A percentile compares a stretch with the other conserved stretches of the same genome.
These are phyloP conservation scores for Habropoda laboriosa DNA, from an alignment of 1,140 invertebrate genomes.

Conservation along the genomic window DNA sequence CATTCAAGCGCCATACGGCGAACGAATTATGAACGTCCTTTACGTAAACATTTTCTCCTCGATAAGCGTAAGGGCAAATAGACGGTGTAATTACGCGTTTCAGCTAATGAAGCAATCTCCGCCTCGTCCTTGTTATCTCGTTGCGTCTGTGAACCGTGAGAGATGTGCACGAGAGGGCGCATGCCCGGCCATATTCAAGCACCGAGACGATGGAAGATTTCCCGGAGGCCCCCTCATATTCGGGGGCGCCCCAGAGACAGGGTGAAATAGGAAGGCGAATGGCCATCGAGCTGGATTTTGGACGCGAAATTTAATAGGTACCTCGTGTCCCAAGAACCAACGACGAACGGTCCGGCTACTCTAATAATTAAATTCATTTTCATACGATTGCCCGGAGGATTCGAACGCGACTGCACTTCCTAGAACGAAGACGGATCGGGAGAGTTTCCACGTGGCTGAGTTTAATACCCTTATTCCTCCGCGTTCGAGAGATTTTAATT, in stretches of 20 bases:
- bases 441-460: neutral
- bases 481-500: too few relatives aligned
- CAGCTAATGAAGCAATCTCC: conserved; percentile 51
- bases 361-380: conserved; percentile 49
- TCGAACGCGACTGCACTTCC: neutral
- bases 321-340: neutral
- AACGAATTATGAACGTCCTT: conserved; percentile 30
- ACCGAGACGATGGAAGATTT: conserved; percentile 41
- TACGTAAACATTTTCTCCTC: conserved; percentile 20
- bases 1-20: neutral
- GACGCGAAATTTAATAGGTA: conserved; percentile 33
- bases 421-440: neutral
- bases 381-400: neutral
- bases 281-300: conserved; percentile 14
- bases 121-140: conserved; percentile 39
- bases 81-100: conserved; percentile 40
- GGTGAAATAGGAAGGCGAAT: neutral
- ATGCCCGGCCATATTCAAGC: conserved; percentile 12
- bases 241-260: neutral
- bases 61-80: conserved; percentile 41
- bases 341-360: neutral
- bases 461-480: neutral
- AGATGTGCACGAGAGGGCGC: neutral
- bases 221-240: conserved; percentile 35
- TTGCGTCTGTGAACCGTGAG: neutral